Conservation (phyloP, 2,888 invertebrate species). For the Eupithecia subfuscata region DNA sequence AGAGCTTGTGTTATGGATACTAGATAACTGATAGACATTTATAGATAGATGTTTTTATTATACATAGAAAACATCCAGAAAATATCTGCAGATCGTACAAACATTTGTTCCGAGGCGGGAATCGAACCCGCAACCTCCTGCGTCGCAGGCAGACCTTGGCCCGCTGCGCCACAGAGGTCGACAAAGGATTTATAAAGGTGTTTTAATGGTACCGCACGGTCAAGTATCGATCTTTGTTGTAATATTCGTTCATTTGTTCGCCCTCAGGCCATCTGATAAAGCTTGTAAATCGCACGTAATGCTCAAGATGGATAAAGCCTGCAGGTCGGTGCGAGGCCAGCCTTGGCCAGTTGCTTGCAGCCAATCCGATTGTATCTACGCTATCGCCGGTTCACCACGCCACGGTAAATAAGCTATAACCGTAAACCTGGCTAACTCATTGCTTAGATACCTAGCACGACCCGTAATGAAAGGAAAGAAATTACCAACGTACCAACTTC, state of each 20-base stretch:
- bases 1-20: no score
- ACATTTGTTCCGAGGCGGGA: no score
- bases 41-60: no score
- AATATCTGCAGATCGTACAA: no score
- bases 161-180: no score
- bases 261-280: slow-evolving; percentile 77
- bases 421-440: slow-evolving; percentile 6
- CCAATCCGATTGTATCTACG: slow-evolving; percentile 66
- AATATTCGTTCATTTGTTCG: slow-evolving; percentile 71
- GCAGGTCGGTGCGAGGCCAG: slow-evolving; percentile 48
- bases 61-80: no score
- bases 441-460: slow-evolving; percentile 1
- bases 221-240: slow-evolving; percentile 69
- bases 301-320: slow-evolving; percentile 65
- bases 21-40: no score
- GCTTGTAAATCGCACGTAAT: slow-evolving; percentile 79
- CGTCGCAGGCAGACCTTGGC: no score
- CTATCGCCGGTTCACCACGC: slow-evolving; percentile 58
- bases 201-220: slow-evolving; percentile 51
- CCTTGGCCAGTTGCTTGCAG: slow-evolving; percentile 69
- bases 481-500: background rate
- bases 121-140: no score
- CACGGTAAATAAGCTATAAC: slow-evolving; percentile 38
- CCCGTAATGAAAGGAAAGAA: slow-evolving; percentile 5
- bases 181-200: slow-evolving; percentile 23